Evolutionary conservation across 2,113 vertebrate species (phyloP), one percentile per base, ranked within the genome.

Genomic region (Paedocypris sp.): DNA sequence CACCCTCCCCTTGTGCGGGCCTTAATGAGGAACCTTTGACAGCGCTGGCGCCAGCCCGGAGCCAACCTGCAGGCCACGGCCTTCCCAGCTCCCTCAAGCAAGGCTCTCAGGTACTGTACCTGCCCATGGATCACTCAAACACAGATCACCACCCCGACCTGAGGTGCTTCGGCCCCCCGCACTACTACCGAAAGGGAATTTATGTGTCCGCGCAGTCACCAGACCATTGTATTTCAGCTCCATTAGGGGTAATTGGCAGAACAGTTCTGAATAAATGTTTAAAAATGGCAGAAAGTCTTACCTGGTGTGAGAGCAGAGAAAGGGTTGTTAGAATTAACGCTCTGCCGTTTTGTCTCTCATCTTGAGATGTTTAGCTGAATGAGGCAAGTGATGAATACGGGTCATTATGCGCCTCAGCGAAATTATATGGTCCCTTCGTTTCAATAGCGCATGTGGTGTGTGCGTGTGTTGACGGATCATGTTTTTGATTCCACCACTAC

Each of bases 241-340:
- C 71, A 74, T 79, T 80, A 72, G 70, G 77, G 73, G 62, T 79
- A 75, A 80, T 71, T 75, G 75, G 42, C 18, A 47, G 48, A 66
- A 68, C n/a, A 57, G 67, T 75, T 69, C 73, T 72, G 72, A 73
- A 75, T 70, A 73, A 76, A 74, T 70, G 69, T 73, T 75, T 71
- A 38, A 64, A 71, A 74, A 77, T 68, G 68, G 48, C 63, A 75
- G 59, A 71, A 63, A 3, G 6, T 12, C 32, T 67, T 33, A 56
- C 53, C 67, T 73, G 70, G 60, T 60, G 15, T 53, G 57, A n/a
- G 52, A 19, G 45, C 60, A 66, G 60, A 68, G 62, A 65, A 72
- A 12, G 6, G 26, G 41, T 11, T 43, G 36, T 6, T 13, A 18
- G 31, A 38, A 35, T 13, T 11, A 50, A 10, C 23, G 11, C 12